Evolutionary conservation across 2,113 vertebrate species (phyloP).

Genomic region (Pseudorasbora parva): DNA sequence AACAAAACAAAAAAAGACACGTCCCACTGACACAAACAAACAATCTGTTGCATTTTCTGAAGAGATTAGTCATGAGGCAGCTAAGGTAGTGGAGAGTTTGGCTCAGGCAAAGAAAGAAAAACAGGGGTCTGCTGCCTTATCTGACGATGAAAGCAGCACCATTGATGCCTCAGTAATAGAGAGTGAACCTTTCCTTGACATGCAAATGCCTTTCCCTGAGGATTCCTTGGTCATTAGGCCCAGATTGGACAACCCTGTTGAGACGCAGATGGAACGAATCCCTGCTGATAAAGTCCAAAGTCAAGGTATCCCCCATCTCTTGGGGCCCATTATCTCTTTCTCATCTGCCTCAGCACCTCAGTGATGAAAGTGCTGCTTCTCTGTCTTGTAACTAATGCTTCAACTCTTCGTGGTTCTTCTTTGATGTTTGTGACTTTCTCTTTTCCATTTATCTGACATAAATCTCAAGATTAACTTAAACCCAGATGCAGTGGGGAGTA

Average conservation of each 20-base stretch:
- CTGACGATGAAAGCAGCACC: constrained; percentile 94
- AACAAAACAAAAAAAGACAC: constrained; percentile 83
- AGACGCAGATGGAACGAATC: constrained; percentile 99
- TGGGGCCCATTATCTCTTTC: constrained; percentile 85
- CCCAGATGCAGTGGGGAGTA: background rate
- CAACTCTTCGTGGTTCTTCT: constrained; percentile 76
- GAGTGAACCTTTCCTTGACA: constrained; percentile 85
- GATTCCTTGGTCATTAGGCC: constrained; percentile 96
- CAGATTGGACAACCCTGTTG: constrained; percentile 96
- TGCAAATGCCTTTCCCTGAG: constrained; percentile 88
- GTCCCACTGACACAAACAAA: constrained; percentile 82
- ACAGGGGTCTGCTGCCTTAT: constrained; percentile 76
- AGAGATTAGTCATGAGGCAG: constrained; percentile 94
- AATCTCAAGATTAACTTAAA: constrained; percentile 90
- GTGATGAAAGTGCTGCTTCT: constrained; percentile 78
- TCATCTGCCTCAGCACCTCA: constrained; percentile 84
- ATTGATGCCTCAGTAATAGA: constrained; percentile 93
- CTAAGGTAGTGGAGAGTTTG: constrained; percentile 92
- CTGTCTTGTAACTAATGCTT: constrained; percentile 81
- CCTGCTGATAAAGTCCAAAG: constrained; percentile 91
- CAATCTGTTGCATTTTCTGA: constrained; percentile 92
- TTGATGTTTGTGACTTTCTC: constrained; percentile 79
- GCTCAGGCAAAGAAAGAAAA: constrained; percentile 88
- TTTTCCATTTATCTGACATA: constrained; percentile 74
- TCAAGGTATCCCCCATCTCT: constrained; percentile 95